Percentiles rank a stretch among this genome's conserved stretches.
phyloP scores from a whole-genome alignment of 2,797 vertebrate genomes.

The Notamacropus eugenii region DNA sequence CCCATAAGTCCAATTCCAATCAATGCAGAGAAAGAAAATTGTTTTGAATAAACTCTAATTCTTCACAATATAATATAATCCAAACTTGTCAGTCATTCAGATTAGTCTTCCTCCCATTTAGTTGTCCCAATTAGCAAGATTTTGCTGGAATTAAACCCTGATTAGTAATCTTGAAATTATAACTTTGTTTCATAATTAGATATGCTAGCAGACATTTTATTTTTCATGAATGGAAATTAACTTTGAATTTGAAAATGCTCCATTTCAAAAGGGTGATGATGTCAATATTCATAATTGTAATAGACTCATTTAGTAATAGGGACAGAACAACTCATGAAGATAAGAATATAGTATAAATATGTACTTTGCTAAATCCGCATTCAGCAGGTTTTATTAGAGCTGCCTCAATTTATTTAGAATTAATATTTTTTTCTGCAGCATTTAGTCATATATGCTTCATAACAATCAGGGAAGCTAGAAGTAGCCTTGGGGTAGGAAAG shows the following conservation, averaged over 20 bases:
- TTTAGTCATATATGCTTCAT: conserved; percentile 4
- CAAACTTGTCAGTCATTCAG: neutral
- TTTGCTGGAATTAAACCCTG: neutral
- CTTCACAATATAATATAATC: neutral
- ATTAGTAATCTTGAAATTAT: neutral
- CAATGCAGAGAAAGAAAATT: neutral
- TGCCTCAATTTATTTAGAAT: conserved; percentile 54
- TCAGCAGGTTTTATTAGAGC: conserved; percentile 50
- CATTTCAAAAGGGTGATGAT: conserved; percentile 7
- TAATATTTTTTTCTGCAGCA: neutral
- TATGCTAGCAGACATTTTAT: neutral
- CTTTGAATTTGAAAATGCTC: neutral
- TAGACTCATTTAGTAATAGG: neutral
- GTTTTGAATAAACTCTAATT: neutral
- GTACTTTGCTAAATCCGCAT: neutral
- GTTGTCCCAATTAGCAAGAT: neutral
- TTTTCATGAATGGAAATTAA: conserved; percentile 39
- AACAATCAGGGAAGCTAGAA: neutral
- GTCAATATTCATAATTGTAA: conserved; percentile 31
- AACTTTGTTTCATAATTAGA: conserved; percentile 32
- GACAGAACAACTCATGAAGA: conserved; percentile 30
- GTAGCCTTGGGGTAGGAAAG: conserved; percentile 8
- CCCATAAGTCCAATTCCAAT: neutral
- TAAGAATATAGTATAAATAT: neutral
- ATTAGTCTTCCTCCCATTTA: neutral